phyloP scores from a whole-genome alignment of 53 echinoderm and acorn worm genomes.

The Mesocentrotus franciscanus region DNA sequence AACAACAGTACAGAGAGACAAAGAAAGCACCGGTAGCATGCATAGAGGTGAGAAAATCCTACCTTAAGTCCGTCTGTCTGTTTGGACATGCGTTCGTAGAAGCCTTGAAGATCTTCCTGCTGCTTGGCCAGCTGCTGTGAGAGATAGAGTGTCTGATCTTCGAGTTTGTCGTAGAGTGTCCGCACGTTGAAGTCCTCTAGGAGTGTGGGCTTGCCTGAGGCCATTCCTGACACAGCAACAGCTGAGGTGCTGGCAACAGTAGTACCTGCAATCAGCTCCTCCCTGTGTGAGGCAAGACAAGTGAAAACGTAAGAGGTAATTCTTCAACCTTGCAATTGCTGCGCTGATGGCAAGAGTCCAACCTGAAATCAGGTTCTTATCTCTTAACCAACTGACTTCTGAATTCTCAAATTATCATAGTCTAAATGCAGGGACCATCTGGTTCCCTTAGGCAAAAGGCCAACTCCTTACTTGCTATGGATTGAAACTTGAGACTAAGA shows the following conservation, averaged over 20 bases:
- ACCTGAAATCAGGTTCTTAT: not conserved
- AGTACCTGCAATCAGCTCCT: conserved; percentile 85
- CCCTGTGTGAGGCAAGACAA: conserved; percentile 61
- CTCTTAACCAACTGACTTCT: too few relatives aligned
- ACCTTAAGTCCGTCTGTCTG: conserved; percentile 98
- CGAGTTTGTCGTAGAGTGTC: conserved; percentile 96
- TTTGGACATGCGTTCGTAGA: conserved; percentile 97
- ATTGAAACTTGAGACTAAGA: too few relatives aligned
- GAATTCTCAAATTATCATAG: too few relatives aligned
- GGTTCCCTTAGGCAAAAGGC: too few relatives aligned
- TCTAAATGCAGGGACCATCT: too few relatives aligned
- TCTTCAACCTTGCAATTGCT: not conserved
- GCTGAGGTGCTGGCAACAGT: conserved; percentile 76
- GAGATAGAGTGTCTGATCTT: conserved; percentile 95
- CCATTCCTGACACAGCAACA: conserved; percentile 68
- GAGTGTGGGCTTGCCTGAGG: conserved; percentile 69
- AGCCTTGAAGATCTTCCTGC: conserved; percentile 93
- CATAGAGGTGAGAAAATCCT: not conserved
- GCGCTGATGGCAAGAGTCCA: not conserved
- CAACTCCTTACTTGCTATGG: too few relatives aligned
- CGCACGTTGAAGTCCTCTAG: conserved; percentile 98
- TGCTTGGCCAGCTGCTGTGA: conserved; percentile 96
- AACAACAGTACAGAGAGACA: too few relatives aligned
- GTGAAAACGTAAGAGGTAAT: not conserved
- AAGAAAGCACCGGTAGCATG: not conserved